Evolutionary conservation across 2,113 vertebrate species (phyloP).

Genomic region (Leiothrix lutea): DNA sequence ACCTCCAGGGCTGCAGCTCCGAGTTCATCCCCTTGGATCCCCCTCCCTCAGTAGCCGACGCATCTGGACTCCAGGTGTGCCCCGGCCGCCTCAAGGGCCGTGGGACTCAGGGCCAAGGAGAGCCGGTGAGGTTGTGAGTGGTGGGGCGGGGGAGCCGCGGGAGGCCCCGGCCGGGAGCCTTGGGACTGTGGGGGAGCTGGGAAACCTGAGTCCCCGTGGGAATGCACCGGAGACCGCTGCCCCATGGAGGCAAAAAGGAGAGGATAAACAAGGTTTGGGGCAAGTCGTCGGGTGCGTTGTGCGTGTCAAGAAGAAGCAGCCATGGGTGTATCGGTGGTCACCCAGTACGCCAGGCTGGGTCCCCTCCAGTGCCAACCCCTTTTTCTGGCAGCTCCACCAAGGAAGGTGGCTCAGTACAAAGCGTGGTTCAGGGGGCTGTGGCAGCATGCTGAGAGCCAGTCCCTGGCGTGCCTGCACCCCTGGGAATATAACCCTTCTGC

Average conservation of each 20-base stretch:
- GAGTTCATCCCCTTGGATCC: constrained; percentile 78
- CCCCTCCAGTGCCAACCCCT: background rate
- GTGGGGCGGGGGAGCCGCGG: background rate
- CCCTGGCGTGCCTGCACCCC: background rate
- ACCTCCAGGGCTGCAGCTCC: constrained; percentile 77
- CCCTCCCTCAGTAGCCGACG: background rate
- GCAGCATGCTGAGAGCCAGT: background rate
- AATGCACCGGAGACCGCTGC: background rate
- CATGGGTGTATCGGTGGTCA: fast-evolving
- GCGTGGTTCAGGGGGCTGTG: background rate
- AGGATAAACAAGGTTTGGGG: fast-evolving
- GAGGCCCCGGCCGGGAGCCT: background rate
- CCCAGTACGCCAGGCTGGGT: background rate
- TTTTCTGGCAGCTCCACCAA: background rate
- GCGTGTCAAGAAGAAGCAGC: background rate
- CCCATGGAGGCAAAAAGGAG: background rate
- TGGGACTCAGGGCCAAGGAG: background rate
- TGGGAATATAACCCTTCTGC: background rate
- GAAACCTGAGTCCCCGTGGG: too few species aligned
- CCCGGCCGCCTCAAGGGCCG: background rate
- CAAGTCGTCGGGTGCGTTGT: fast-evolving
- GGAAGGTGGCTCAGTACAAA: background rate
- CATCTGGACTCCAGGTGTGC: constrained; percentile 37
- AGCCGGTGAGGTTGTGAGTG: constrained; percentile 16
- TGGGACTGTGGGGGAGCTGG: background rate